Conservation (phyloP, 2,888 invertebrate genomes). For the Pheosia gnoma region DNA sequence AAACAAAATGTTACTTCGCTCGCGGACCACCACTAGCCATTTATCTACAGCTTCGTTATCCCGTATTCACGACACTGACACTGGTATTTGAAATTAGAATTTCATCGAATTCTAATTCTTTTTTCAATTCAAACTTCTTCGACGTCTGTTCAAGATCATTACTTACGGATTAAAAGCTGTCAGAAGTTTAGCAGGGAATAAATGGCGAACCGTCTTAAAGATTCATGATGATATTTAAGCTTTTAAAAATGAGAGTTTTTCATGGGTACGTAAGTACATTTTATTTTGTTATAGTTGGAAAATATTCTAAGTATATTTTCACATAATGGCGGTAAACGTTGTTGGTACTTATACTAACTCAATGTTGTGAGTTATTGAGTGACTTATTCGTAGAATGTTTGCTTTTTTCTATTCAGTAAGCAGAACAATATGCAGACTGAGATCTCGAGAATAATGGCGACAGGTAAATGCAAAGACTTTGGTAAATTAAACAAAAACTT, state of each 20-base stretch:
- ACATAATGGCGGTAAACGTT: background rate
- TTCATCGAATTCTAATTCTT: conserved; percentile 25
- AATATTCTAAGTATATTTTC: background rate
- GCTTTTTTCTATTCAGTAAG: no score
- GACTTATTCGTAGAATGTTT: no score
- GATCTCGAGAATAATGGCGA: no score
- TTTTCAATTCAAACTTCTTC: conserved; percentile 28
- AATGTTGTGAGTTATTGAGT: background rate
- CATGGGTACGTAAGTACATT: conserved; percentile 12
- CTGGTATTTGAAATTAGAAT: conserved; percentile 30
- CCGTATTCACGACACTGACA: conserved; percentile 20
- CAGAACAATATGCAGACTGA: no score
- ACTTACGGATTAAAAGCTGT: conserved; percentile 28
- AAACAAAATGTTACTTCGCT: conserved; percentile 22
- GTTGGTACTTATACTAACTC: background rate
- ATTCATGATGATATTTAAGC: conserved; percentile 29
- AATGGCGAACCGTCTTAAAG: conserved; percentile 26
- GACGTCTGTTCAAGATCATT: conserved; percentile 32
- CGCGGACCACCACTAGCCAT: conserved; percentile 18
- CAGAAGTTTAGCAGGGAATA: conserved; percentile 27
- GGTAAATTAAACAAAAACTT: no score
- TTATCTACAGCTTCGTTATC: conserved; percentile 3
- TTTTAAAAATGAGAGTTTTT: conserved; percentile 1
- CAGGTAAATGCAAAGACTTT: no score
- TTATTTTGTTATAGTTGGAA: conserved; percentile 12